phyloP scores from a whole-genome alignment of 37 sponge, comb jelly and placozoan genomes.

The Hexactinellida sp. region DNA sequence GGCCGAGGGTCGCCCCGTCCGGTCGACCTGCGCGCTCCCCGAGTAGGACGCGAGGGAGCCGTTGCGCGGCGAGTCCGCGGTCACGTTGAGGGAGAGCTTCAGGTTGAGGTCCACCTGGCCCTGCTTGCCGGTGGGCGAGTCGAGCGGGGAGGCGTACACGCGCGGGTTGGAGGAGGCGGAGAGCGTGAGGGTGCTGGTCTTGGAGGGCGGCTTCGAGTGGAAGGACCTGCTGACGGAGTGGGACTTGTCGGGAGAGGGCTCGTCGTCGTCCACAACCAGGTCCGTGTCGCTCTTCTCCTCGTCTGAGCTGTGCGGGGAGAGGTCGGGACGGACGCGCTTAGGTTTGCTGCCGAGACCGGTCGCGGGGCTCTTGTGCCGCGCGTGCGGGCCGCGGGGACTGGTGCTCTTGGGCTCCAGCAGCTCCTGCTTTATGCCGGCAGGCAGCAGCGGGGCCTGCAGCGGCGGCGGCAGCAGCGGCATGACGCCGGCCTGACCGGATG shows the following conservation, averaged over 20 bases:
- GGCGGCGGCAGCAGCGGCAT: neutral
- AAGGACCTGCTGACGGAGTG: neutral
- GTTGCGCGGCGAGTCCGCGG: slow-evolving; percentile 16
- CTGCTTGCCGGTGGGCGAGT: neutral
- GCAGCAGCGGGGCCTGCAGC: neutral
- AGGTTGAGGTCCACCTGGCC: neutral
- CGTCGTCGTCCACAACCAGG: neutral
- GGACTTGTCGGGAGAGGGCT: neutral
- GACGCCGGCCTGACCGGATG: neutral
- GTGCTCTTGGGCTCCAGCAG: neutral
- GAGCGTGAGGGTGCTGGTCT: neutral
- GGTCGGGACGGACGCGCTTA: neutral
- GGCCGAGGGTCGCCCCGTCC: neutral
- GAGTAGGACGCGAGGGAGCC: slow-evolving; percentile 15
- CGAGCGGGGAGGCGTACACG: neutral
- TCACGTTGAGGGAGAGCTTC: neutral
- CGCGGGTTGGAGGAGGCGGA: neutral
- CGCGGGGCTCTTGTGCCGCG: neutral
- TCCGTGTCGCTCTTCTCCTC: neutral
- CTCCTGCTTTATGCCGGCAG: neutral
- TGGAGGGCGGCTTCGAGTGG: neutral
- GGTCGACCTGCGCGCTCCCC: neutral
- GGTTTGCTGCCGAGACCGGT: neutral
- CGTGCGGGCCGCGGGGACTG: neutral
- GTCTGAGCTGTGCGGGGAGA: neutral